A percentile compares a stretch with the other conserved stretches of the same genome.
Evolutionary conservation across 1,140 invertebrate species (phyloP).

Genomic region (Macrobrachium rosenbergii): DNA sequence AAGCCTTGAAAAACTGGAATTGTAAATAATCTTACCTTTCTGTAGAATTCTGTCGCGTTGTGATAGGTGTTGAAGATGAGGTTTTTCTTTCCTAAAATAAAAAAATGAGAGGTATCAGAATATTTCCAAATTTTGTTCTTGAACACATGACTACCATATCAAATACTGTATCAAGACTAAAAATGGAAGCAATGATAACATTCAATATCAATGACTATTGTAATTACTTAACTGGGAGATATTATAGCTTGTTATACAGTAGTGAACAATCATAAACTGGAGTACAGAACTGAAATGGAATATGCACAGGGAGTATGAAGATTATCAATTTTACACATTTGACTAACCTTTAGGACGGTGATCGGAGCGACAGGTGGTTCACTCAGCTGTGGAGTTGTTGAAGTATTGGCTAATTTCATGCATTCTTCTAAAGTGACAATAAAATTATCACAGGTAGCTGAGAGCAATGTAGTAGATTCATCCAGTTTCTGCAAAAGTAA

Average conservation of each 20-base stretch:
- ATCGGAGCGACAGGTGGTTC: conserved; percentile 44
- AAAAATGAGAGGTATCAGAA: not conserved
- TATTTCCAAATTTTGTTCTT: not conserved
- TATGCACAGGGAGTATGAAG: not conserved
- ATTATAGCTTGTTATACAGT: too few species aligned
- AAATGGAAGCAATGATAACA: not conserved
- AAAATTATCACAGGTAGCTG: conserved; percentile 86
- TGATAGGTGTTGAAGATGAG: conserved; percentile 39
- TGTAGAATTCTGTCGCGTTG: conserved; percentile 49
- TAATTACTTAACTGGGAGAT: too few species aligned
- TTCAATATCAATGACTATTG: too few species aligned
- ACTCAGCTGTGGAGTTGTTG: conserved; percentile 65
- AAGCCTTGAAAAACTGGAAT: too few species aligned
- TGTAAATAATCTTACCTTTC: conserved; percentile 42
- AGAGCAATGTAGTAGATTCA: conserved; percentile 81
- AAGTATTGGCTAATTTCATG: conserved; percentile 76
- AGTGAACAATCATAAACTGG: not conserved
- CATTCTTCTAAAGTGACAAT: conserved; percentile 86
- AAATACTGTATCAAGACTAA: not conserved
- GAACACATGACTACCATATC: not conserved
- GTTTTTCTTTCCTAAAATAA: conserved; percentile 55
- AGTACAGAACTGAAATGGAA: not conserved
- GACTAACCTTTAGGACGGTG: conserved; percentile 56
- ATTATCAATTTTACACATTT: too few species aligned
- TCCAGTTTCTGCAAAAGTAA: conserved; percentile 78